Evolutionary conservation across 2,888 invertebrate species (phyloP), one percentile per base, ranked within the genome.

Genomic region (Diachrysia chrysitis): DNA sequence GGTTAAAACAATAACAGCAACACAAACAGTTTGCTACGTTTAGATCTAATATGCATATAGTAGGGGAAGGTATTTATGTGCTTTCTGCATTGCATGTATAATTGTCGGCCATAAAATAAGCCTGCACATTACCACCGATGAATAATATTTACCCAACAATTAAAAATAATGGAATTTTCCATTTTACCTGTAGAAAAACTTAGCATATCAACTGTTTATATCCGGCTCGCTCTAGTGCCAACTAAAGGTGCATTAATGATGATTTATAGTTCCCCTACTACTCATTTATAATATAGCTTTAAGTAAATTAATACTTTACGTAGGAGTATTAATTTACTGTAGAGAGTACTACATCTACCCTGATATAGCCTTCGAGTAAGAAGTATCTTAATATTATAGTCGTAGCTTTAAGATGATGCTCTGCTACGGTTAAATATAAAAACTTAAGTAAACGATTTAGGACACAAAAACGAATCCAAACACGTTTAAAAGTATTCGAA

Each of bases 41-140:
- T 48, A 17, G 46, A 7, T 46, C 17, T 48, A 46, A 46, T 17
- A 19, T 48, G 48, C 17, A 48, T 48, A 46, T 46, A 16, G n/a
- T 17, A 5, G 37, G 14, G 37, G n/a, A n/a, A n/a, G 16, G 17
- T 48, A 48, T 17, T 17, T 48, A 48, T 46, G 17, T 10, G 48
- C 19, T 48, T 48, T 48, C 48, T 48, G 48, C 48, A 48, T 48
- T 48, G 48, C 48, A 48, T 48, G 48, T 48, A 4, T 48, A 48
- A 48, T 48, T 19, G 48, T 48, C 17, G 48, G 19, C 48, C 48
- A 48, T 48, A 48, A 48, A 48, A 7, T 48, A 48, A 2, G 48
- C 48, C 17, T 48, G 48, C 19, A 48, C 48, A 19, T 48, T 48
- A 48, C 17, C 17, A 46, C 10, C 48, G 17, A 10, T 17, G 19